Conservation (phyloP, 2,113 vertebrate species). For the Colinus virginianus region DNA sequence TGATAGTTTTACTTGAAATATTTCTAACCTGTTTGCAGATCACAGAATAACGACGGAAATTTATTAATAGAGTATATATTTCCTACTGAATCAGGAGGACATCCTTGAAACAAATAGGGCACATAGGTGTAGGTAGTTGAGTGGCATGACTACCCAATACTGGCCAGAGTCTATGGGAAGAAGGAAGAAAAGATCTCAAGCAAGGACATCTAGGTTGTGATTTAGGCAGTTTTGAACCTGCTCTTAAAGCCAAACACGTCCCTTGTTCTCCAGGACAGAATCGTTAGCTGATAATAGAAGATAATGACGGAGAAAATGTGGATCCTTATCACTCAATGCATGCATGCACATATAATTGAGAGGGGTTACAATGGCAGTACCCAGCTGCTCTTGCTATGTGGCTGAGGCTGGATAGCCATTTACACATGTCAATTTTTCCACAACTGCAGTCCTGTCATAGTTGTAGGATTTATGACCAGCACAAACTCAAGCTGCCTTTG, state of each 20-base stretch:
- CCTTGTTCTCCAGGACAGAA: neutral
- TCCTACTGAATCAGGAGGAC: neutral
- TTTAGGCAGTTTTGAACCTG: neutral
- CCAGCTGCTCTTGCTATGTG: neutral
- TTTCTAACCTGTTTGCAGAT: neutral
- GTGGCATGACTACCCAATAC: neutral
- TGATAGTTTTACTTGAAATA: neutral
- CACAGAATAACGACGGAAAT: neutral
- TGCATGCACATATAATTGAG: fast-evolving
- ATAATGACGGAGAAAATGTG: neutral
- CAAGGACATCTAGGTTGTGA: neutral
- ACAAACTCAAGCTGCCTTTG: neutral
- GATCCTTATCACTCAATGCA: neutral
- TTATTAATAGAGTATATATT: neutral
- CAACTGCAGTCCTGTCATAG: neutral
- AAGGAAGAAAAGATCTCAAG: neutral
- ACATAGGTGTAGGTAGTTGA: neutral
- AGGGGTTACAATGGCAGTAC: neutral
- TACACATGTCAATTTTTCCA: neutral
- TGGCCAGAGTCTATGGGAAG: neutral
- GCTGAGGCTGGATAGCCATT: neutral
- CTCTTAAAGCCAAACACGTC: neutral
- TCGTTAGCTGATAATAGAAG: neutral
- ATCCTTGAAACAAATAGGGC: neutral
- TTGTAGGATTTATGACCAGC: neutral